phyloP scores from a whole-genome alignment of 2,888 invertebrate species.

The Trichogramma evanescens region DNA sequence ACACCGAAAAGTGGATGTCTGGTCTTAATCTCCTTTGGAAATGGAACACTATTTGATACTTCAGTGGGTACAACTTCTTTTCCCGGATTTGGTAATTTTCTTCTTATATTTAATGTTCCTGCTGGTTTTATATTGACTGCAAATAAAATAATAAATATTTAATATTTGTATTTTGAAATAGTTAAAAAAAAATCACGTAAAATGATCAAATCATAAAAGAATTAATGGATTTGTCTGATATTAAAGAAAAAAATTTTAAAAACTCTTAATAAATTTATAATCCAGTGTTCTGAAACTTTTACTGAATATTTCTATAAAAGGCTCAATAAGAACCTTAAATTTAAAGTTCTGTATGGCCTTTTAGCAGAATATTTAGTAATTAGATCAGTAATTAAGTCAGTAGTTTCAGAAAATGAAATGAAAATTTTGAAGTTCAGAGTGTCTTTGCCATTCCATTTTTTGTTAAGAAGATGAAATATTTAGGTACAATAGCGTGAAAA shows the following conservation, averaged over 20 bases:
- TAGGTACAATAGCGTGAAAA: too few relatives aligned
- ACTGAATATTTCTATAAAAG: too few relatives aligned
- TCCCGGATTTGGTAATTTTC: constrained; percentile 20
- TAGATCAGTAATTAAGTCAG: too few relatives aligned
- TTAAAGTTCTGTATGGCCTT: too few relatives aligned
- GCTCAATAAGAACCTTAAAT: too few relatives aligned
- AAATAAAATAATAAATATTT: constrained; percentile 6
- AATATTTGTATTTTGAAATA: neutral
- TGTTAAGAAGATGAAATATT: too few relatives aligned
- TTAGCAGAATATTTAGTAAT: too few relatives aligned
- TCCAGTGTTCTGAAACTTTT: too few relatives aligned
- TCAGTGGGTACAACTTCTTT: constrained; percentile 11
- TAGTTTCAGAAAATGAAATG: too few relatives aligned
- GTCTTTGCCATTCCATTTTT: too few relatives aligned
- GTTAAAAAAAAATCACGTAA: neutral
- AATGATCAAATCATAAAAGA: neutral
- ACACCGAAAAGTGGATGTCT: constrained; percentile 27
- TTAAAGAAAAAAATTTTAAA: neutral
- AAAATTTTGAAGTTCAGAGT: too few relatives aligned
- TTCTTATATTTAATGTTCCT: constrained; percentile 21
- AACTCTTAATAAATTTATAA: too few relatives aligned
- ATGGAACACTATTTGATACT: constrained; percentile 18
- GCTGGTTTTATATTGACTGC: constrained; percentile 24
- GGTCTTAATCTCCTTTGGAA: constrained; percentile 23
- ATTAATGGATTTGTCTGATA: neutral